Evolutionary conservation across 2,888 invertebrate species (phyloP), one percentile per base, ranked within the genome.

Genomic region (Lobophora halterata): DNA sequence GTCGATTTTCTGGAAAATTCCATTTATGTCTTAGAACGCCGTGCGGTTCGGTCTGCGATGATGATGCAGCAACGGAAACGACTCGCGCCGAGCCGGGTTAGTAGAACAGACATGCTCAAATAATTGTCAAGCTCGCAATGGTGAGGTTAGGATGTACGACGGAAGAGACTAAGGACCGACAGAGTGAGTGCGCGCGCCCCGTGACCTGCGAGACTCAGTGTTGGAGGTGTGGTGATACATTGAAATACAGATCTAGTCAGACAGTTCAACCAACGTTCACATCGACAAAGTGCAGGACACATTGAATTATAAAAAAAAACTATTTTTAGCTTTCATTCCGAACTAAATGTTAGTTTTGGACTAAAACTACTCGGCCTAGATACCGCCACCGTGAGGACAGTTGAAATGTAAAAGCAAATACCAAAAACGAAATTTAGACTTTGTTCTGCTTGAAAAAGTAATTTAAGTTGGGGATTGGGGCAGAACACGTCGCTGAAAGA

Each of bases 371-470:
- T 76, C 78, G 81, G 79, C 83, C 83, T 83, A 79, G 52, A 78
- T 72, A 85, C 83, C 86, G 83, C 79, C 85, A 86, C 87, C 87
- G 80, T 81, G 79, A 76, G 70, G 75, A 77, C 65, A 74, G 55
- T 75, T 68, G 48, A 58, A 53, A 65, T 67, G 61, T 62, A 68
- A 85, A 53, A 87, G 87, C 87, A 87, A 87, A 87, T 85, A 86
- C 68, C 87, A 88, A 88, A 88, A 88, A 88, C 77, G 88, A 88
- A 85, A 87, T 88, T 88, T 88, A 88, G 88, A 88, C 88, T 79
- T 71, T 79, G 85, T 86, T 88, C 87, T 86, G 85, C 82, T 61
- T 67, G 63, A 66, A 72, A 74, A 77, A 72, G 69, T 70, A 56
- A 61, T 65, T 61, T 66, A 51, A 64, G 60, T 65, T 67, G 64